Base-by-base conservation (phyloP, 2,113 vertebrate genomes). In the Poecile atricapillus region DNA sequence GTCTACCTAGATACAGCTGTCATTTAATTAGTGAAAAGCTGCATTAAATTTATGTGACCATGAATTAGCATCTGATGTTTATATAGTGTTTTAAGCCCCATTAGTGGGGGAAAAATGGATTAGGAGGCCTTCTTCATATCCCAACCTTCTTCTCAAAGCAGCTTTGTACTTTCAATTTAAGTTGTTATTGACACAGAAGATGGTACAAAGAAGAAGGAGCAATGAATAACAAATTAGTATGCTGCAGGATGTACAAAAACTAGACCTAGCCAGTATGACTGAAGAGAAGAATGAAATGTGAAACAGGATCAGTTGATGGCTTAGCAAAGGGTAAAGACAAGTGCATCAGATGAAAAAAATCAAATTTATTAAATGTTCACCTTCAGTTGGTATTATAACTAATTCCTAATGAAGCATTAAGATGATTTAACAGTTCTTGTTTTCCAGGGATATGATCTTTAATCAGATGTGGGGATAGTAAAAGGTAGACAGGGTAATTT, bases 341-440 rank as follows among this genome's bases (percentile, higher is more conserved):
- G 55, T 37, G 56, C 58, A 71, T 85, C 73, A 76, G 77, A 73
- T 87, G 53, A 75, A 94, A 90, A 95, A 95, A 93, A 60, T 71
- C 37, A 53, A 60, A 83, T 82, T 91, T 79, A 89, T 96, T 93
- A 89, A 76, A 71, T 87, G 53, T 91, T 89, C 87, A 65, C 43
- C 87, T 94, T 93, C 65, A 73, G 8, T 62, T 73, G 62, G 67
- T 85, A 69, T 93, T 91, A 82, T 58, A 84, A 71, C 41, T 91
- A 87, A 95, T 82, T 89, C 74, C 43, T 60, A 87, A 14, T 73
- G 62, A 82, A 89, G 58, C 58, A 55, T 91, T 93, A 82, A 73
- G 65, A 87, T 84, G 64, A 95, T 96, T 97, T 95, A 95, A 82
- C 70, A 76, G 74, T 79, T 94, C 53, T 76, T 85, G 15, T 69